Evolutionary conservation across 2,113 vertebrate genomes (phyloP), one percentile per base, ranked within the genome.

Genomic region (Perognathus longimembris): DNA sequence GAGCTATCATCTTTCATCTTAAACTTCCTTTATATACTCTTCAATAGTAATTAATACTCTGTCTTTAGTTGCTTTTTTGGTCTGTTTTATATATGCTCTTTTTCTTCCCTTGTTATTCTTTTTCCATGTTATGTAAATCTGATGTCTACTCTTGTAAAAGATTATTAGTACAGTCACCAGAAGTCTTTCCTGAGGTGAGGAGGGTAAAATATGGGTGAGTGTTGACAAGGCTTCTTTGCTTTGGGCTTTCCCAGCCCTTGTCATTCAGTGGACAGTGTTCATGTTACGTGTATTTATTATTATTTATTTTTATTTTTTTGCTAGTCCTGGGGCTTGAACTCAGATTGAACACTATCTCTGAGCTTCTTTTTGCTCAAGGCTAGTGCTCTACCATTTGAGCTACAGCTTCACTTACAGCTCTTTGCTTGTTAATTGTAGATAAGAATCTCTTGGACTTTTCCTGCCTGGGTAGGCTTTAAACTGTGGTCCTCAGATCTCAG

Each of bases 1-100:
- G 70, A 89, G 79, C 45, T 88, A 9, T 91, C 71, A 40, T 71
- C 74, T 38, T 84, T 15, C 92, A 83, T 26, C 71, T 93, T 15
- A 87, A 8, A 38, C 10, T 7, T 85, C 15, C 79, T 87, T 85
- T 36, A 77, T 87, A 59, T 95, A 38, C 17, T 93, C 59, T 89
- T 91, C 42, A 80, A 22, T 15, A 87, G 32, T n/a, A 66, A 21
- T 74, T 88, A 36, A 70, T 73, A 3, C 7, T 61, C 73, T 88
- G 75, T 71, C 22, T 24, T 77, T 38, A 59, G 2, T 74, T 38
- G 3, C 59, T 79, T 86, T 83, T 90, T 89, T 83, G 83, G 20
- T 77, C 1, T 74, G 30, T 91, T 63, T 88, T 92, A n/a, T n/a
- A 34, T 10, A 36, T 45, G 10, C 26, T 73, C 1, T 42, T 67